Evolutionary conservation across 2,113 vertebrate genomes (phyloP).

Genomic region (Bos javanicus): DNA sequence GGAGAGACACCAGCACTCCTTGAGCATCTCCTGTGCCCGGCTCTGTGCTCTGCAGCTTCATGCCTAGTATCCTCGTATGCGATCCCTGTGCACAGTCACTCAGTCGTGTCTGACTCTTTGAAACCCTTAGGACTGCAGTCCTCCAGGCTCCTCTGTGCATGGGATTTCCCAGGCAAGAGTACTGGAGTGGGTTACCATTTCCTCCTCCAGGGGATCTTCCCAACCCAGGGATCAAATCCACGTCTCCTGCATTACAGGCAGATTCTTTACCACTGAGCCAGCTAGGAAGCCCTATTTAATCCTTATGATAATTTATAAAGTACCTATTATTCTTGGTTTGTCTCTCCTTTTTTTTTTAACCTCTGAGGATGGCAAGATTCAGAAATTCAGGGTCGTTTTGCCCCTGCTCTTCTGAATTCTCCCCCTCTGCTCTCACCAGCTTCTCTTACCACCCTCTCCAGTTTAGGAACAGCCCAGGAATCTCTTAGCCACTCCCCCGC

Average conservation of each 20-base stretch:
- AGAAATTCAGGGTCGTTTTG: neutral
- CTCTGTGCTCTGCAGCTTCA: no score
- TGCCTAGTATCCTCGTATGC: no score
- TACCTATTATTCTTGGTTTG: neutral
- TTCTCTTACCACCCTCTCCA: neutral
- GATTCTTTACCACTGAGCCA: neutral
- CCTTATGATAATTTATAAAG: neutral
- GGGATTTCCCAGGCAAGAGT: neutral
- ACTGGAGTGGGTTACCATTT: neutral
- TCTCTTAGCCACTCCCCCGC: neutral
- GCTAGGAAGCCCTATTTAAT: neutral
- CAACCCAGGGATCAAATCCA: neutral
- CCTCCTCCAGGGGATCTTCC: neutral
- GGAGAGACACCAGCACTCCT: neutral
- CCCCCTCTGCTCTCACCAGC: neutral
- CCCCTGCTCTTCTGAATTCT: accelerated
- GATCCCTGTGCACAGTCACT: neutral
- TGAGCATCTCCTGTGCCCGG: neutral
- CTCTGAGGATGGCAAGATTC: neutral
- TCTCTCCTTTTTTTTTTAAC: neutral
- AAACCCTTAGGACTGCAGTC: neutral
- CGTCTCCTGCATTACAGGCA: neutral
- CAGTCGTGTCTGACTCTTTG: neutral
- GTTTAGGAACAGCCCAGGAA: accelerated
- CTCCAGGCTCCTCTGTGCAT: neutral